These are phyloP conservation scores for Henicopernis longicauda DNA, from an alignment of 2,113 vertebrate genomes.

Conservation along the genomic window DNA sequence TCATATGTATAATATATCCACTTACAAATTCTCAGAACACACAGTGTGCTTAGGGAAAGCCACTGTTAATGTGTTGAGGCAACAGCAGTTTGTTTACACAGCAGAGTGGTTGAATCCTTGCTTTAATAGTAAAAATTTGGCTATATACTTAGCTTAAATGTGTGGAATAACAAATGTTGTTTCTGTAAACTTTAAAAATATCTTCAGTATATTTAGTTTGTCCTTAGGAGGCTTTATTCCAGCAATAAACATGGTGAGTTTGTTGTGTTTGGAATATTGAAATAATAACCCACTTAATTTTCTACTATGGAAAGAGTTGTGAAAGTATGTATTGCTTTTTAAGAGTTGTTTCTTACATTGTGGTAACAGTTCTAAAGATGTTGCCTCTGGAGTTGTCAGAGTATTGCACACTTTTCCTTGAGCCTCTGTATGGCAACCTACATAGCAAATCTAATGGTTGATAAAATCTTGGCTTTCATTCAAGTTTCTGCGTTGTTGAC, in stretches of 20 bases:
- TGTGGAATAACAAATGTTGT: background rate
- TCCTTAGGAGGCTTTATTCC: background rate
- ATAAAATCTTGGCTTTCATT: background rate
- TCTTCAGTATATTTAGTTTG: background rate
- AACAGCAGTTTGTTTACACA: background rate
- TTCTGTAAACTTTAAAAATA: background rate
- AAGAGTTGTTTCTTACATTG: background rate
- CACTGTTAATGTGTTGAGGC: background rate
- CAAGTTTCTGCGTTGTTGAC: background rate
- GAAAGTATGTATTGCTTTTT: background rate
- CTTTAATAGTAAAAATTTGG: background rate
- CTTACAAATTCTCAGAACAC: background rate
- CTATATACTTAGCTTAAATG: background rate
- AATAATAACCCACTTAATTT: background rate
- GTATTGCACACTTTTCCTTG: background rate
- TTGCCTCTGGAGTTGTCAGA: background rate
- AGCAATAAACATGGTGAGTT: background rate
- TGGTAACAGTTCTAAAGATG: background rate
- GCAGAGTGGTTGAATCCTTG: background rate
- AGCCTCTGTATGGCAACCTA: background rate
- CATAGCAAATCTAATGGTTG: background rate
- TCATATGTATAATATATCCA: background rate
- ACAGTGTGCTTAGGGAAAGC: background rate
- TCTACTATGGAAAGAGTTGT: background rate
- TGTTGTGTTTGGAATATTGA: background rate